Evolutionary conservation across 2,797 vertebrate species (phyloP), one percentile per base, ranked within the genome.

Genomic region (Coreius guichenoti): DNA sequence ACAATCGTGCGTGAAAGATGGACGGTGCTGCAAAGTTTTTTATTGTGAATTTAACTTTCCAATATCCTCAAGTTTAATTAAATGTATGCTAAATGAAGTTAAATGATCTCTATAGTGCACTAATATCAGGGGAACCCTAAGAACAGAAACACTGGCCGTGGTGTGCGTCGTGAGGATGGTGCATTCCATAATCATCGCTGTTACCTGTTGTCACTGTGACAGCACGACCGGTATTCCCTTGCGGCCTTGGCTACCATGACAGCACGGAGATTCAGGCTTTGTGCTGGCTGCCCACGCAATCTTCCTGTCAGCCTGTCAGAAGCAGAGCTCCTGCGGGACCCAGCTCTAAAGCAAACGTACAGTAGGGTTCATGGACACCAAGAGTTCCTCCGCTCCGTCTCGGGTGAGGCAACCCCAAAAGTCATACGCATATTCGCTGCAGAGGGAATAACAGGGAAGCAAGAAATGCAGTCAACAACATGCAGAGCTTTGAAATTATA

Each of bases 131-230:
- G 83, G 87, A 88, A 39, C 36, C 49, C 72, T 69, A 54, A 51
- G 26, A 81, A 76, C 81, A 74, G 49, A 47, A 47, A 31, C 17
- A 65, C 68, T 31, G 11, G 61, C 70, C 13, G 51, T 83, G 43
- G 70, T 63, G 58, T 33, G 43, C 36, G 17, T 43, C 26, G n/a
- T 49, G 49, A 86, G 83, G 26, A 77, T 7, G 31, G 17, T 76
- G 31, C 81, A 80, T 88, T 88, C 73, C 82, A 86, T 87, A 87
- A 90, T 88, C 81, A 87, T 86, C 19, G 45, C 36, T 4, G 36
- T 87, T 87, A 88, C 84, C 87, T 83, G 76, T 68, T 29, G 49
- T 90, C 29, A 39, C 83, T n/a, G 61, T 86, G 83, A 70, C 49
- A 83, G 80, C 73, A 45, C 1, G n/a, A 31, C 72, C 8, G 2